phyloP scores from a whole-genome alignment of 2,888 invertebrate genomes.

The Cataglyphis cursor region DNA sequence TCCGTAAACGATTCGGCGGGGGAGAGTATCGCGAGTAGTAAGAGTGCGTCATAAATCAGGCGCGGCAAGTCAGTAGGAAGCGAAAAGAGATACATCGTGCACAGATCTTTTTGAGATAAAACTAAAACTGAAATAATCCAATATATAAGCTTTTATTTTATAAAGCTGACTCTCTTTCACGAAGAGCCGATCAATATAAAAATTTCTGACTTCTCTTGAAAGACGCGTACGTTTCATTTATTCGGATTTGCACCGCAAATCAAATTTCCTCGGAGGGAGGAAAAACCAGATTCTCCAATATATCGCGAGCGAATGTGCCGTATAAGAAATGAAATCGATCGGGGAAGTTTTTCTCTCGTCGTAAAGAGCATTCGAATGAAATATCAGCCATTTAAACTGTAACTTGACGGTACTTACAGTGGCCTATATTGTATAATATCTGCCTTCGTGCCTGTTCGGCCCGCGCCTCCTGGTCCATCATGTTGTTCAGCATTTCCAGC shows the following conservation, averaged over 20 bases:
- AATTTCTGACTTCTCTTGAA: constrained; percentile 7
- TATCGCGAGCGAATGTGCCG: constrained; percentile 48
- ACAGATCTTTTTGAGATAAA: neutral
- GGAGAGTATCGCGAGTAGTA: neutral
- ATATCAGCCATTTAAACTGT: constrained; percentile 75
- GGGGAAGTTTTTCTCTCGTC: constrained; percentile 55
- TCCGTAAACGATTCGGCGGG: neutral
- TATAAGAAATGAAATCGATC: constrained; percentile 62
- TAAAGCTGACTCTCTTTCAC: neutral
- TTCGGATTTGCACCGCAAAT: constrained; percentile 6
- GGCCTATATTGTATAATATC: constrained; percentile 92
- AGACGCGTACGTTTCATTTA: neutral
- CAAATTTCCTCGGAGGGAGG: constrained; percentile 24
- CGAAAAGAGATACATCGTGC: neutral
- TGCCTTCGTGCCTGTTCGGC: constrained; percentile 93
- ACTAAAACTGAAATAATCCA: constrained; percentile 25
- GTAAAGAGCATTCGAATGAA: constrained; percentile 65
- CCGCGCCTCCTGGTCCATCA: constrained; percentile 94
- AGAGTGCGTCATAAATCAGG: neutral
- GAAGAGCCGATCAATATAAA: constrained; percentile 5
- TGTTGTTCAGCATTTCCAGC: constrained; percentile 95
- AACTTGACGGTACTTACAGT: constrained; percentile 90
- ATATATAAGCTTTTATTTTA: neutral
- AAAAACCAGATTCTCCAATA: neutral
- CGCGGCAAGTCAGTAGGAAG: neutral